Percentiles rank a stretch among this genome's conserved stretches.
These are phyloP conservation scores for Semnornis frantzii DNA, from an alignment of 2,113 vertebrate species.

Conservation along the genomic window DNA sequence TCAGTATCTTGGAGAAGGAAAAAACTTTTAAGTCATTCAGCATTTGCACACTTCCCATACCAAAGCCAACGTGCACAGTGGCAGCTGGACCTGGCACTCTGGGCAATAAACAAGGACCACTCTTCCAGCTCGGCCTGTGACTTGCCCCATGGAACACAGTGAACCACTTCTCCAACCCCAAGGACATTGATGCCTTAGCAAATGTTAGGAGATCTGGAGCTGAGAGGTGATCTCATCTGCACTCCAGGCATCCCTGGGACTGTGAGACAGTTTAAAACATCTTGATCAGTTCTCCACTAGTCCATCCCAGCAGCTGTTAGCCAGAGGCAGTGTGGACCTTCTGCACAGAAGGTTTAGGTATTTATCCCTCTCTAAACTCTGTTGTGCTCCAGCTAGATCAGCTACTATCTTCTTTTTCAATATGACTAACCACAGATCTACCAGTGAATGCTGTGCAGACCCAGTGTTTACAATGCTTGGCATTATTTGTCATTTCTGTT, in stretches of 20 bases:
- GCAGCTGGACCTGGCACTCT: not conserved
- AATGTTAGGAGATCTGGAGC: not conserved
- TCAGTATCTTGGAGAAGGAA: not conserved
- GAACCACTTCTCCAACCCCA: not conserved
- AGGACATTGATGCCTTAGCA: not conserved
- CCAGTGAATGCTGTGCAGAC: not conserved
- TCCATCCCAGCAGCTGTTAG: not conserved
- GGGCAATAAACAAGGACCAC: not conserved
- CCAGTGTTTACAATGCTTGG: not conserved
- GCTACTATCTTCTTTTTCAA: not conserved
- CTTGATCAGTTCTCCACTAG: not conserved
- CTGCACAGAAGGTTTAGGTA: not conserved
- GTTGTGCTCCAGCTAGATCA: not conserved
- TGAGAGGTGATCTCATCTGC: not conserved
- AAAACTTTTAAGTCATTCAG: not conserved
- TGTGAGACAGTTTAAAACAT: not conserved
- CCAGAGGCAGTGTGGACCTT: not conserved
- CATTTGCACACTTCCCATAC: not conserved
- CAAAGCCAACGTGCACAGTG: not conserved
- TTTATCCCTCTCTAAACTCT: not conserved
- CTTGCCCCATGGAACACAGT: no score
- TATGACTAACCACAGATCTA: not conserved
- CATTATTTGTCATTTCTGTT: slow-evolving; percentile 1
- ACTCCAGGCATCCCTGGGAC: not conserved
- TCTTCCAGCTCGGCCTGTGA: not conserved